A percentile compares a stretch with the other conserved stretches of the same genome.
phyloP scores from a whole-genome alignment of 2,797 vertebrate species.

The Pithecia hirsuta region DNA sequence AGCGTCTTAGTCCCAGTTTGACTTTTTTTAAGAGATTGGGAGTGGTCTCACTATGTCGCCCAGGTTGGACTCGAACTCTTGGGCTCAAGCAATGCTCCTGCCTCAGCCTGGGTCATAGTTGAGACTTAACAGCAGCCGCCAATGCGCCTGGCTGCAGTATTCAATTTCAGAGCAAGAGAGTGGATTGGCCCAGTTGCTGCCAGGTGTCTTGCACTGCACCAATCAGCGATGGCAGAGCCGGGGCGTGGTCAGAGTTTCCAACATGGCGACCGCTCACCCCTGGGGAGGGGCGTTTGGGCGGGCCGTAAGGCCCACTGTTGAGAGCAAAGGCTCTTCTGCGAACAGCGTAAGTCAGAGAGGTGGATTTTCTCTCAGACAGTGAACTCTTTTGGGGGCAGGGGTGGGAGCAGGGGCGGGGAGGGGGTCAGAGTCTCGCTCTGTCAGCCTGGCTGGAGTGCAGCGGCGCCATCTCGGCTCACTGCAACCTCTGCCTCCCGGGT shows the following conservation, averaged over 20 bases:
- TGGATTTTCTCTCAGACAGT: not conserved
- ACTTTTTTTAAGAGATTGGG: not conserved
- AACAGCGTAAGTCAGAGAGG: not conserved
- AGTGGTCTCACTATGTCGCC: not conserved
- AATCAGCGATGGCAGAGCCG: not conserved
- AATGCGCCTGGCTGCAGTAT: too few species aligned
- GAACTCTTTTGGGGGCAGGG: not conserved
- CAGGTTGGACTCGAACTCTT: not conserved
- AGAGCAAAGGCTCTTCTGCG: not conserved
- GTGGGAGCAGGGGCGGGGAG: not conserved
- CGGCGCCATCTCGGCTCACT: not conserved
- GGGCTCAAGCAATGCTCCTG: not conserved
- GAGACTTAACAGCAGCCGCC: not conserved
- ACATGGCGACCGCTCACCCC: fast-evolving
- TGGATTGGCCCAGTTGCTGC: not conserved
- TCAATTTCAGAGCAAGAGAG: not conserved
- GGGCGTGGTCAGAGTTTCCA: not conserved
- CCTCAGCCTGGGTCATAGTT: not conserved
- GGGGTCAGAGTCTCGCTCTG: not conserved
- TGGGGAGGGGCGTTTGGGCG: not conserved
- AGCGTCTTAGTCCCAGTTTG: not conserved
- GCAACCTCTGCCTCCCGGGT: not conserved
- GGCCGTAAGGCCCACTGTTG: fast-evolving
- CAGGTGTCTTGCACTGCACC: not conserved
- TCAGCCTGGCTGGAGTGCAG: too few species aligned